Evolutionary conservation across 2,797 vertebrate genomes (phyloP).

Genomic region (Ciconia nigra): DNA sequence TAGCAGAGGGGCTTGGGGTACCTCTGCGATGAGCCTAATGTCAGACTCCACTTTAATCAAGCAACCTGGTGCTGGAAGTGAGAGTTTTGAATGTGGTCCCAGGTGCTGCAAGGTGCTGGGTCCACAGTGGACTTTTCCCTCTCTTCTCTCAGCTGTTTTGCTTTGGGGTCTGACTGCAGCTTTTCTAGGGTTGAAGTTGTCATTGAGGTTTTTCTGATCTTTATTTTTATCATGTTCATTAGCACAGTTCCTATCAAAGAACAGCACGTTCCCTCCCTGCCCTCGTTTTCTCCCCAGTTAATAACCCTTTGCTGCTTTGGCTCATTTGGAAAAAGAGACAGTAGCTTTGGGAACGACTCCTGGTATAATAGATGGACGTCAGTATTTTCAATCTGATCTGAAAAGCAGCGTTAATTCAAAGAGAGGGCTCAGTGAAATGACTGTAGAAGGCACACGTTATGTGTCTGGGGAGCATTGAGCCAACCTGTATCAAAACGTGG

Average conservation of each 20-base stretch:
- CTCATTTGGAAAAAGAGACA: not conserved
- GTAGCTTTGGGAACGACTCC: not conserved
- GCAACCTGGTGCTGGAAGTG: not conserved
- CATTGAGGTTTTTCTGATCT: slow-evolving; percentile 1
- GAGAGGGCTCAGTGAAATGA: not conserved
- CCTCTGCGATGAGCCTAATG: not conserved
- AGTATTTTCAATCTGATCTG: not conserved
- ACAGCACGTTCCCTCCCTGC: not conserved
- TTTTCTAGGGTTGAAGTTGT: not conserved
- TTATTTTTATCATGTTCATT: slow-evolving; percentile 15
- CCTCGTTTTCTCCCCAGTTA: not conserved
- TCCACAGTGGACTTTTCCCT: not conserved
- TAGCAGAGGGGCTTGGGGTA: not conserved
- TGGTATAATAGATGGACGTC: not conserved
- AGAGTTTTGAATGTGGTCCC: not conserved
- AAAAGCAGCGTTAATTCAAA: not conserved
- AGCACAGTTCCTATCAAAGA: slow-evolving; percentile 8
- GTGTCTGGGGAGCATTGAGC: not conserved
- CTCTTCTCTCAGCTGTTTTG: not conserved
- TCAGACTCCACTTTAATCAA: not conserved
- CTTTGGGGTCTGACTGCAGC: not conserved
- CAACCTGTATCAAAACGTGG: not conserved
- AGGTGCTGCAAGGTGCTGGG: not conserved
- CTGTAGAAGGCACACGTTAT: not conserved
- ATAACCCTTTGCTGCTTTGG: not conserved